Percentiles rank a stretch among this genome's conserved stretches.
Evolutionary conservation across 2,888 invertebrate species (phyloP).

Genomic region (Aphodius granarius): DNA sequence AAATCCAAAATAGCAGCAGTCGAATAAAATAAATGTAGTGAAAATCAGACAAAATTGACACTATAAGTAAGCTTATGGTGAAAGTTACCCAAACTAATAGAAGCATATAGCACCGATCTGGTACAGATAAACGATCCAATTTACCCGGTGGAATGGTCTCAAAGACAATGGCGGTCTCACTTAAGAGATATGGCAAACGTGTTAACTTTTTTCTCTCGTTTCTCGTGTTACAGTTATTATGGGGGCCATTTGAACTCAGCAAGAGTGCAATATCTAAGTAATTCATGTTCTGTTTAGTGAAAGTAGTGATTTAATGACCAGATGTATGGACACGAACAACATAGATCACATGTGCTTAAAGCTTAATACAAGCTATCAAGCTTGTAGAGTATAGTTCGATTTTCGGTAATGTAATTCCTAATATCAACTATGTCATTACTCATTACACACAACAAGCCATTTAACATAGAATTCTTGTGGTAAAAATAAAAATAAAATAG

Average conservation of each 20-base stretch:
- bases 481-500: too few species aligned
- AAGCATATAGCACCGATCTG: not conserved
- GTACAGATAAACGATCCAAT: conserved; percentile 5
- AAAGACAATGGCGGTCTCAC: too few species aligned
- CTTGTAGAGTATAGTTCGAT: too few species aligned
- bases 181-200: not conserved
- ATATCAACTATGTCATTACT: too few species aligned
- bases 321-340: not conserved
- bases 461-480: too few species aligned
- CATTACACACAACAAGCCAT: too few species aligned
- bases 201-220: conserved; percentile 5
- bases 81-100: not conserved
- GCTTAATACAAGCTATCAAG: too few species aligned
- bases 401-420: too few species aligned
- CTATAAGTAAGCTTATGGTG: too few species aligned
- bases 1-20: too few species aligned
- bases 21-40: too few species aligned
- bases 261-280: not conserved
- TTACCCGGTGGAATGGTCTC: conserved; percentile 1
- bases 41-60: too few species aligned
- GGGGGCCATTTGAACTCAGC: not conserved
- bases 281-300: conserved; percentile 13
- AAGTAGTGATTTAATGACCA: conserved; percentile 11
- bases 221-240: conserved; percentile 1
- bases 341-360: not conserved